Evolutionary conservation across 2,113 vertebrate genomes (phyloP).

Genomic region (Capreolus pygargus): DNA sequence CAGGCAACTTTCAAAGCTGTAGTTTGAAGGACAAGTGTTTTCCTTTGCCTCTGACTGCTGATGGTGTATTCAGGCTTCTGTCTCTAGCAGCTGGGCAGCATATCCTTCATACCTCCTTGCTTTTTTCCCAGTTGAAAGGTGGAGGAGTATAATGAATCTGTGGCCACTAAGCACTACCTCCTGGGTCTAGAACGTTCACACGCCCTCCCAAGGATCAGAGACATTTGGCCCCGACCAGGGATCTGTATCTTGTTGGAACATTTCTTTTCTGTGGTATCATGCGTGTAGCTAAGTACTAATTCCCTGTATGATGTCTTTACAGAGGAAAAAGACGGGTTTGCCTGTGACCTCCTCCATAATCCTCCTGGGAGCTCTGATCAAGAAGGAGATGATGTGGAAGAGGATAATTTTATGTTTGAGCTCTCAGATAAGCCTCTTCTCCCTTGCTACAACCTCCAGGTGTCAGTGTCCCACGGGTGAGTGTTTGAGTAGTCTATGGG

Average conservation of each 20-base stretch:
- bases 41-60: not conserved
- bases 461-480: conserved; percentile 94
- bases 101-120: not conserved
- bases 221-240: not conserved
- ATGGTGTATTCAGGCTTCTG: not conserved
- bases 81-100: not conserved
- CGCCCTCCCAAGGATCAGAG: not conserved
- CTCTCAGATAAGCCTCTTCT: conserved; percentile 95
- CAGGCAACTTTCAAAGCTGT: not conserved
- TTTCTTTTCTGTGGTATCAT: conserved; percentile 5
- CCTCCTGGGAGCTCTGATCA: conserved; percentile 86
- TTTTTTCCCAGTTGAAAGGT: not conserved
- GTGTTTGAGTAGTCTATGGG: conserved; percentile 65
- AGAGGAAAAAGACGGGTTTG: conserved; percentile 92
- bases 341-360: conserved; percentile 92
- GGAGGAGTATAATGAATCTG: not conserved
- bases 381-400: conserved; percentile 86
- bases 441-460: conserved; percentile 95
- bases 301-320: conserved; percentile 60
- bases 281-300: not conserved
- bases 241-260: not conserved
- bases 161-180: conserved; percentile 23
- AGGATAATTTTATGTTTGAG: conserved; percentile 94
- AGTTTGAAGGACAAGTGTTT: not conserved
- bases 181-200: not conserved